phyloP scores from a whole-genome alignment of 2,888 invertebrate species.

The Philonicus albiceps region DNA sequence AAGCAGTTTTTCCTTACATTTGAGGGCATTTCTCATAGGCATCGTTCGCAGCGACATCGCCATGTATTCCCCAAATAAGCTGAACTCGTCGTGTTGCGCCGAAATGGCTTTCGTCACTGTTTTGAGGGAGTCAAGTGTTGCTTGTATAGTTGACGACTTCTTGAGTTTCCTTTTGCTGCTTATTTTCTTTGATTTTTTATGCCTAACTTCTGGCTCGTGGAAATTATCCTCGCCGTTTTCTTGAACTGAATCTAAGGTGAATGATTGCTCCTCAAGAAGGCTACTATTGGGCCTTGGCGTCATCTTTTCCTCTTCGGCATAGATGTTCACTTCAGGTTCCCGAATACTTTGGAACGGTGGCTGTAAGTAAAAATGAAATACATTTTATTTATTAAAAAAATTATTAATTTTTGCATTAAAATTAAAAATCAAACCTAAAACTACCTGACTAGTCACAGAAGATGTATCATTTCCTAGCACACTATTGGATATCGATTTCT shows the following conservation, averaged over 20 bases:
- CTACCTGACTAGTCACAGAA: not conserved
- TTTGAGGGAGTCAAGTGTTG: not conserved
- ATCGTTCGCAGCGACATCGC: slow-evolving; percentile 24
- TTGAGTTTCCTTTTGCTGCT: not conserved
- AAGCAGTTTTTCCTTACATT: slow-evolving; percentile 8
- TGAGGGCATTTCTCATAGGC: slow-evolving; percentile 1
- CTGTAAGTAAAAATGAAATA: not conserved
- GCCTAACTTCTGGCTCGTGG: not conserved
- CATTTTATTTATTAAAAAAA: not conserved
- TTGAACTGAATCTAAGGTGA: not conserved
- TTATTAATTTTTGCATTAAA: not conserved
- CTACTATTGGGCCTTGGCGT: not conserved
- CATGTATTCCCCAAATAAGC: slow-evolving; percentile 19
- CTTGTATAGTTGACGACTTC: not conserved
- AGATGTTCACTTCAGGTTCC: slow-evolving; percentile 22
- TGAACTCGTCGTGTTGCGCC: slow-evolving; percentile 11
- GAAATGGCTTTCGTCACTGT: slow-evolving; percentile 25
- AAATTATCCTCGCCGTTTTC: not conserved
- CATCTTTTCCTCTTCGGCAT: slow-evolving; percentile 1
- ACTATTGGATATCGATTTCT: not conserved
- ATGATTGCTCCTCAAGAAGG: slow-evolving; percentile 11
- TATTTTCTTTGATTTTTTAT: not conserved
- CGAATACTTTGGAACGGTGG: slow-evolving; percentile 9
- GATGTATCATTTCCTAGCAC: not conserved
- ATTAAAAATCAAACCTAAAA: not conserved